A percentile compares a stretch with the other conserved stretches of the same genome.
These are phyloP conservation scores for Micrasema minimum DNA, from an alignment of 1,140 invertebrate genomes.

Conservation along the genomic window DNA sequence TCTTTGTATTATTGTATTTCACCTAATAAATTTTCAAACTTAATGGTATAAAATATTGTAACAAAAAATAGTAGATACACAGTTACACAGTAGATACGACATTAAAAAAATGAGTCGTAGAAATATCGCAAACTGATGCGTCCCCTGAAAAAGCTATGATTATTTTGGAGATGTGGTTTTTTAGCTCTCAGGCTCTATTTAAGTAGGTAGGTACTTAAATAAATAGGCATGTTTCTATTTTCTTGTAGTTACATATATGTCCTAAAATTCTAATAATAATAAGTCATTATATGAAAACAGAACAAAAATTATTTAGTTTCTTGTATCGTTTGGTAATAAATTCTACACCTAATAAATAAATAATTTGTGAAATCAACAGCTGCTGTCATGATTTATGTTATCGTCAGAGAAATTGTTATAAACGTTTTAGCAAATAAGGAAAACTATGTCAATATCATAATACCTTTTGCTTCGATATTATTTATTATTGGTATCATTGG, in stretches of 20 bases:
- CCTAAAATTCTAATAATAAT: background rate
- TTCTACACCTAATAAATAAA: background rate
- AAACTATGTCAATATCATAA: background rate
- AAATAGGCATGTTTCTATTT: too few species aligned
- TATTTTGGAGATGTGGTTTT: too few species aligned
- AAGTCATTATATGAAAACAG: background rate
- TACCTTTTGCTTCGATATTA: background rate
- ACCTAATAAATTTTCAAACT: background rate
- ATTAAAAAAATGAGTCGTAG: too few species aligned
- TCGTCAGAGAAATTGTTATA: background rate
- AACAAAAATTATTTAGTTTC: background rate
- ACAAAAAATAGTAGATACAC: too few species aligned
- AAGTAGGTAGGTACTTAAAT: too few species aligned
- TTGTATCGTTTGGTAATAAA: background rate
- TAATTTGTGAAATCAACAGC: background rate
- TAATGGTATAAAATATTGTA: too few species aligned
- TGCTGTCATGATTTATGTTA: constrained; percentile 8
- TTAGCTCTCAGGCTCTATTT: too few species aligned
- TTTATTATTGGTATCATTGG: background rate
- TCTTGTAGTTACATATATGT: background rate
- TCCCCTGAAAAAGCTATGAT: too few species aligned
- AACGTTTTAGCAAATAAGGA: background rate
- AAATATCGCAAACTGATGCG: too few species aligned
- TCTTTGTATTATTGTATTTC: background rate
- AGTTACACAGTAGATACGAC: too few species aligned